Base-by-base conservation (phyloP, 2,113 vertebrate genomes). In the Eclectus roratus region DNA sequence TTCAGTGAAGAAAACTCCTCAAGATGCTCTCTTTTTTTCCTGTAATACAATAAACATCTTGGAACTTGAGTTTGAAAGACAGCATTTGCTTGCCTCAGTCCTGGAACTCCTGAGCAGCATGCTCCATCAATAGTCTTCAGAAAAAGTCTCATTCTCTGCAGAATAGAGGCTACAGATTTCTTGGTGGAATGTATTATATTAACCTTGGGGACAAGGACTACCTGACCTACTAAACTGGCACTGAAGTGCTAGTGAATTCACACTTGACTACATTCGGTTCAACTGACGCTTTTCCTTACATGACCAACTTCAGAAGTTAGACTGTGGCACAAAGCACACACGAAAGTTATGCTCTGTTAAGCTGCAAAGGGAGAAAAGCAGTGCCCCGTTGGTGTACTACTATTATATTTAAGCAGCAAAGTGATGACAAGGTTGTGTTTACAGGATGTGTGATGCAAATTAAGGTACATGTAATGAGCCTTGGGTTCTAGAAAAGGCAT, bases 211-310 rank as follows among this genome's bases (percentile, higher is more conserved):
- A 80, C 28, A 82, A 64, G 17, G 39, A 85, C 56, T 43, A 64
- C 23, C 8, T 47, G 39, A 52, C 47, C 24, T 70, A 69, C 37
- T 33, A 31, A 58, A 81, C 0, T 53, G 25, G 18, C 13, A 58
- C 28, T 43, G 43, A 74, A 58, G 23, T 81, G 56, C 31, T n/a
- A n/a, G 6, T 31, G 39, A 77, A 80, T 60, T n/a, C 56, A 53
- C 9, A 39, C n/a, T n/a, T 43, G 39, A 58, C 12, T 33, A n/a
- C 21, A 28, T 64, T 55, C 25, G 9, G 24, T 1, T 66, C 43
- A 81, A 28, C 17, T 41, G 29, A 37, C 0, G 0, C 39, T 71
- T 15, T 58, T 53, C 20, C 18, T 68, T 68, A 0, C 8, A 49
- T 55, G 23, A 66, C 10, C 7, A 28, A 3, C 20, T 83, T 85